Evolutionary conservation across 2,797 vertebrate genomes (phyloP), one percentile per base, ranked within the genome.

Genomic region (Streptopelia turtur): DNA sequence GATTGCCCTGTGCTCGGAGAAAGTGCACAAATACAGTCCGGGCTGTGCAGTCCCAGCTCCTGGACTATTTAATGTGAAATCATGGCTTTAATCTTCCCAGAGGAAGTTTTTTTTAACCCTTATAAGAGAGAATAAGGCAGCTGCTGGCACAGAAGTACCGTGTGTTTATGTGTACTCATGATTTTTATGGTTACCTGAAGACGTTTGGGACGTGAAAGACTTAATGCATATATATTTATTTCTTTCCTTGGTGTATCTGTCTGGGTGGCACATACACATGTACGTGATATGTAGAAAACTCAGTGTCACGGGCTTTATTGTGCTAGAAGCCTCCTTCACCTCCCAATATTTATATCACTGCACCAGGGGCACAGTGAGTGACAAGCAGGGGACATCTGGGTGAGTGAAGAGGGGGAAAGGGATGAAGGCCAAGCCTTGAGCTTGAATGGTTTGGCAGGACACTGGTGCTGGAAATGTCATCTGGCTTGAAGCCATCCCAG

Each of bases 21-120:
- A 76, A 60, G 71, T 4, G 16, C 60, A 37, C 43, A 56, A 49
- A 74, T 39, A 5, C 25, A 31, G 30, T 3, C 45, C 39, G 79
- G 82, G 75, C 90, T 66, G 27, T 22, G 71, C 47, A 65, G 74
- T 21, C 86, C 59, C 81, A 59, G 63, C 59, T 50, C 6, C 2
- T 9, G 85, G 41, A 1, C 9, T 70, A 16, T 66, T 83, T 60
- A 33, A 22, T 28, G 56, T 21, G 68, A 66, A 93, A 80, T 60
- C 3, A 5, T 25, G 61, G 68, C 41, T 94, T 93, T 74, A 33
- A 66, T 78, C 75, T 65, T 85, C 55, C 5, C 23, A 9, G 24
- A 56, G 78, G 84, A 79, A 66, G 74, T 30, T 75, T 92, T 92
- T 79, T 93, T 92, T 79, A 96, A 77, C 59, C 66, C 49, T 79